Evolutionary conservation across 92 coral and sea anemone genomes (phyloP).

Genomic region (Umimayanthus chanpuru): DNA sequence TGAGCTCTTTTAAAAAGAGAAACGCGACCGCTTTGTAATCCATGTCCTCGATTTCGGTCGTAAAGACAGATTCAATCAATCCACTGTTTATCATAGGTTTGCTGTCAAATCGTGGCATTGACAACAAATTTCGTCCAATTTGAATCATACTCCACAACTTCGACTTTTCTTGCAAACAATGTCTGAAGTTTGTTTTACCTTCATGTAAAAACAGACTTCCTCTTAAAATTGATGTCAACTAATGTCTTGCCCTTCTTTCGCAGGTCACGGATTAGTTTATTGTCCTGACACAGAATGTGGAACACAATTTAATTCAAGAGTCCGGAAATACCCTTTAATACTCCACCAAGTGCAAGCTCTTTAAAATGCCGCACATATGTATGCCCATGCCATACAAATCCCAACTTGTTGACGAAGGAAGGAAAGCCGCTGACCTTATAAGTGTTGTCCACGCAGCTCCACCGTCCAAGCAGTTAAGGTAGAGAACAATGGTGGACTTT

Average conservation of each 20-base stretch:
- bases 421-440: slow-evolving; percentile 60
- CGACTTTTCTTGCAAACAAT: too few species aligned
- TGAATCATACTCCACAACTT: not conserved
- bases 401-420: not conserved
- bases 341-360: too few species aligned
- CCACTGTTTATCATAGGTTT: too few species aligned
- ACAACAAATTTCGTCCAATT: too few species aligned
- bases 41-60: not conserved
- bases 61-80: too few species aligned
- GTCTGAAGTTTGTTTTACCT: not conserved
- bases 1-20: not conserved
- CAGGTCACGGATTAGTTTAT: not conserved
- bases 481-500: slow-evolving; percentile 82
- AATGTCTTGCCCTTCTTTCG: not conserved
- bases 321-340: too few species aligned
- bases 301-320: too few species aligned
- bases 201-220: not conserved
- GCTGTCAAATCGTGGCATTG: not conserved
- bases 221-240: not conserved
- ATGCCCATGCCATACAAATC: not conserved
- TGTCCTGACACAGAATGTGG: not conserved
- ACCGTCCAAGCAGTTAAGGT: slow-evolving; percentile 90
- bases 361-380: not conserved
- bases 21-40: not conserved
- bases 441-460: slow-evolving; percentile 97